Percentiles rank a stretch among this genome's conserved stretches.
These are phyloP conservation scores for Andricus quercusramuli DNA, from an alignment of 2,888 invertebrate genomes.

Conservation along the genomic window DNA sequence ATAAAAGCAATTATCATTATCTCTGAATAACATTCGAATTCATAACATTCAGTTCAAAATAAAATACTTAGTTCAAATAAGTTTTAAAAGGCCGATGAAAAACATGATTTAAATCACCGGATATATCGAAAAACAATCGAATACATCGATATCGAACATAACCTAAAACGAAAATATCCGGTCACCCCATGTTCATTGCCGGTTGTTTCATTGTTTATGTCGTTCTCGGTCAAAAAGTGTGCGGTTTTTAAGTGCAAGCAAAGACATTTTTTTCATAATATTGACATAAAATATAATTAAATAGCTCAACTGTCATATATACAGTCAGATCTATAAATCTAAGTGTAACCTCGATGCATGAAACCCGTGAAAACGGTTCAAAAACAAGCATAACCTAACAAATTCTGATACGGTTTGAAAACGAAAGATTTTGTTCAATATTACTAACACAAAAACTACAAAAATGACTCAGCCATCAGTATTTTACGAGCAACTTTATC, in stretches of 20 bases:
- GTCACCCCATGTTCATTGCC: no score
- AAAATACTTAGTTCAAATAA: no score
- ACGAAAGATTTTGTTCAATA: neutral
- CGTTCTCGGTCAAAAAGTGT: neutral
- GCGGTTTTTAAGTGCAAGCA: neutral
- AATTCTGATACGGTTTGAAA: neutral
- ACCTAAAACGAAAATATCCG: no score
- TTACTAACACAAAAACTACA: neutral
- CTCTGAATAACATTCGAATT: no score
- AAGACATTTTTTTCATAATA: neutral
- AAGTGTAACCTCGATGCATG: neutral
- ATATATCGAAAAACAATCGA: no score
- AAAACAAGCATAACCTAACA: neutral
- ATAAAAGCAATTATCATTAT: no score
- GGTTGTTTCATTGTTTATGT: neutral
- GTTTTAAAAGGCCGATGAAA: no score
- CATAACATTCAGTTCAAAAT: no score
- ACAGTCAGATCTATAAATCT: neutral
- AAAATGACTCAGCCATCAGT: slow-evolving; percentile 22
- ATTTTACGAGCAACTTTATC: slow-evolving; percentile 58
- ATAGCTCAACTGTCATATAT: neutral
- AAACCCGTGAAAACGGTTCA: neutral
- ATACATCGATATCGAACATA: no score
- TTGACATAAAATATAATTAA: neutral
- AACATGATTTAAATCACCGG: no score